Conservation (phyloP, 2,797 vertebrate species). For the Smutsia temminckii region DNA sequence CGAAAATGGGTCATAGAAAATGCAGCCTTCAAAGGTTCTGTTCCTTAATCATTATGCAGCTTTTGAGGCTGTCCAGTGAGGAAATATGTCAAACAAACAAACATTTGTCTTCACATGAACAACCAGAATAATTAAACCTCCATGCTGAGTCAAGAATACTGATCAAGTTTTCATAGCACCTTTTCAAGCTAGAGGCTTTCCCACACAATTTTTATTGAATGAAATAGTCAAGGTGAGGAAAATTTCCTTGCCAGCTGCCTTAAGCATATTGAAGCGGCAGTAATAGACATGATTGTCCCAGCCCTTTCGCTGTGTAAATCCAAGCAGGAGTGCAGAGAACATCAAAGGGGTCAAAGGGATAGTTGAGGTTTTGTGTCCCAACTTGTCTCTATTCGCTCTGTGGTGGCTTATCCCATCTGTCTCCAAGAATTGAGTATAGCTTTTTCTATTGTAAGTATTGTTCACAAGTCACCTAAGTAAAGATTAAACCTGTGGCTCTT, state of each 20-base stretch:
- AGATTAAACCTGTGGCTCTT: constrained; percentile 59
- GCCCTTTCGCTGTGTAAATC: constrained; percentile 54
- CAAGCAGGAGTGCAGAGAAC: constrained; percentile 55
- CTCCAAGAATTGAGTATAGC: constrained; percentile 48
- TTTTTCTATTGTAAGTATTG: constrained; percentile 61
- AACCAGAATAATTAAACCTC: background rate
- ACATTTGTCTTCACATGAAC: background rate
- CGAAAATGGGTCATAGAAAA: background rate
- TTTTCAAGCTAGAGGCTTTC: background rate
- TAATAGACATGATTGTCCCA: constrained; percentile 31
- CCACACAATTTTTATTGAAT: background rate
- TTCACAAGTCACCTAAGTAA: constrained; percentile 65
- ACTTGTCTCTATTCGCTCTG: constrained; percentile 65
- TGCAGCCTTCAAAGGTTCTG: background rate
- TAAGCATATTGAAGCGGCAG: constrained; percentile 26
- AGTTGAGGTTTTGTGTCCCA: constrained; percentile 67
- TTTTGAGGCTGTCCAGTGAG: background rate
- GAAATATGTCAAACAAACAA: background rate
- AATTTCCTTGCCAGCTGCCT: background rate
- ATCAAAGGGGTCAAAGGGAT: constrained; percentile 71
- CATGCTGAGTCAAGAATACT: background rate
- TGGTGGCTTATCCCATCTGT: constrained; percentile 73
- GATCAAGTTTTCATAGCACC: background rate
- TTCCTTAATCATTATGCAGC: background rate
- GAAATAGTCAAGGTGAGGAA: background rate